Evolutionary conservation across 1,140 invertebrate species (phyloP), one percentile per base, ranked within the genome.

Genomic region (Psilanteris sp.): DNA sequence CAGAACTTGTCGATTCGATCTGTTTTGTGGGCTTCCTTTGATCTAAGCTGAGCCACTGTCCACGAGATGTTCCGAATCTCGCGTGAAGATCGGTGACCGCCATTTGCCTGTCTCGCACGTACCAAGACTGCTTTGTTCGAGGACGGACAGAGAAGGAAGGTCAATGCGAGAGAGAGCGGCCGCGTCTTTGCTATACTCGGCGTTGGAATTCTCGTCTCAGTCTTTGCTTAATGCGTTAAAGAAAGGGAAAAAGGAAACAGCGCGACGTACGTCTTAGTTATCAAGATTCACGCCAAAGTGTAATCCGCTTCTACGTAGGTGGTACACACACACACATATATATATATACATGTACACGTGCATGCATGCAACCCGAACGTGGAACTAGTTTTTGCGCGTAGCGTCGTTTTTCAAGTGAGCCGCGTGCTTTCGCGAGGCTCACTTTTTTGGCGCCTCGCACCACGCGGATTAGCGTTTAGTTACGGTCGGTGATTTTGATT

Each of bases 81-180:
- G 66, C 66, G 77, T 15, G 39, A 71, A 75, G 66, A 75, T 78
- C 77, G 77, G 57, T 68, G 66, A 78, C 64, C 70, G 71, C 71
- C 77, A 78, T 78, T 78, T 78, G 71, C 77, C 77, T 67, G 77
- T 78, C 77, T 71, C 59, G 61, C 71, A 67, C 77, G 71, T 71
- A 64, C 67, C 67, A 73, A 71, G 71, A 57, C 61, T 46, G 55
- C 67, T 73, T 66, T 66, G 62, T 68, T 61, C 52, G 54, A 57
- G 55, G 62, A 48, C 18, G 54, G 48, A 62, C 11, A 18, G 62
- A 77, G 31, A 48, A 13, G 26, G 41, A 66, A 27, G 54, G 26
- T 32, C 26, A 37, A 11, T 9, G 34, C 18, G 7, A 59, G 22
- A 41, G 27, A 57, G 20, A 59, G 16, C 39, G 29, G 1, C 14